Conservation (phyloP, 2,888 invertebrate species). For the Troides aeacus region DNA sequence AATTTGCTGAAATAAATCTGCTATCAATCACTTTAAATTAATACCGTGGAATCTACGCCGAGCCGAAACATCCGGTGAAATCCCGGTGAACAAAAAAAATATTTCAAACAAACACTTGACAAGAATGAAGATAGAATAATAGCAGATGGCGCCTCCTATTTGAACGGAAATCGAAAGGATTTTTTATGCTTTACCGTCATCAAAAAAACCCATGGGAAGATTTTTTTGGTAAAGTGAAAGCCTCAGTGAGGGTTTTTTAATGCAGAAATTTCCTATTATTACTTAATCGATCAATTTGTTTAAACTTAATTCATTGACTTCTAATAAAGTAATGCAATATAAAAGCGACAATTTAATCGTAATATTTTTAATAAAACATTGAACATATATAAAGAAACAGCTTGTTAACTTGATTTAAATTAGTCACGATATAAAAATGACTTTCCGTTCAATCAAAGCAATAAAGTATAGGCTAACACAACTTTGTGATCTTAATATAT, state of each 20-base stretch:
- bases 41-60: conserved; percentile 55
- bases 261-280: neutral
- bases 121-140: conserved; percentile 63
- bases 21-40: conserved; percentile 50
- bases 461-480: too few relatives aligned
- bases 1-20: neutral
- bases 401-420: too few relatives aligned
- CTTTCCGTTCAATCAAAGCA: too few relatives aligned
- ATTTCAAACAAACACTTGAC: conserved; percentile 70
- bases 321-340: too few relatives aligned
- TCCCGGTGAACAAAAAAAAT: conserved; percentile 55
- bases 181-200: conserved; percentile 50
- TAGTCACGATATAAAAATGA: too few relatives aligned
- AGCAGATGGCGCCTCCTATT: conserved; percentile 71
- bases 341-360: too few relatives aligned
- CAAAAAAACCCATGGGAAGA: conserved; percentile 61
- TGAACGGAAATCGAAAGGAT: conserved; percentile 76
- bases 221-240: conserved; percentile 59
- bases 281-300: neutral
- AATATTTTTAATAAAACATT: too few relatives aligned
- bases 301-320: neutral
- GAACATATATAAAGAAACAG: too few relatives aligned
- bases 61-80: conserved; percentile 65
- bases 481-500: neutral
- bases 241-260: conserved; percentile 35